phyloP scores from a whole-genome alignment of 2,797 vertebrate genomes.

The Selene dorsalis region DNA sequence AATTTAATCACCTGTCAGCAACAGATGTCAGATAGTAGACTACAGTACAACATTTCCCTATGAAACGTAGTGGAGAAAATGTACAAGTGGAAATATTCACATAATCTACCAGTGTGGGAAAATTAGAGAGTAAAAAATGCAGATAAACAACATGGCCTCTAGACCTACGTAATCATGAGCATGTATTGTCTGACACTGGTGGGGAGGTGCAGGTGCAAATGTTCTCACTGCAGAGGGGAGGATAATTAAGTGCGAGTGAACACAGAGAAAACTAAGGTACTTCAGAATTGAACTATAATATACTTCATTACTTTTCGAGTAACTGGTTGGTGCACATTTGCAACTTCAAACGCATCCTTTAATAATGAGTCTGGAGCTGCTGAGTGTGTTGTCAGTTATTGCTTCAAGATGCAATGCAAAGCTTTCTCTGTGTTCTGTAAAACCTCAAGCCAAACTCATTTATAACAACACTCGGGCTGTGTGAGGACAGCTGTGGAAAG shows the following conservation, averaged over 20 bases:
- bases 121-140: background rate
- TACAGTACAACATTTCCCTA: background rate
- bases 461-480: slow-evolving; percentile 21
- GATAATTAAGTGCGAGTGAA: slow-evolving; percentile 49
- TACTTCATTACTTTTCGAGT: slow-evolving; percentile 9
- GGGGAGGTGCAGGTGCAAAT: slow-evolving; percentile 33
- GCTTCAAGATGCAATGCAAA: slow-evolving; percentile 64
- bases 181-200: background rate
- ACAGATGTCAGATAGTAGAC: background rate
- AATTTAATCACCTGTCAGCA: background rate
- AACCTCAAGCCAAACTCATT: slow-evolving; percentile 49
- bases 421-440: slow-evolving; percentile 43
- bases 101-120: background rate
- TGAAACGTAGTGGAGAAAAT: background rate
- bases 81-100: background rate
- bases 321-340: slow-evolving; percentile 31
- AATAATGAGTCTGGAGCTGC: slow-evolving; percentile 39
- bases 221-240: slow-evolving; percentile 37
- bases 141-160: background rate
- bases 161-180: background rate
- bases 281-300: background rate
- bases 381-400: slow-evolving; percentile 66
- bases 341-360: slow-evolving; percentile 54
- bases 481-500: slow-evolving; percentile 34
- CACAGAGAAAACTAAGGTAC: slow-evolving; percentile 8